Evolutionary conservation across 1,140 invertebrate genomes (phyloP).

Genomic region (Medauroidea extradentata): DNA sequence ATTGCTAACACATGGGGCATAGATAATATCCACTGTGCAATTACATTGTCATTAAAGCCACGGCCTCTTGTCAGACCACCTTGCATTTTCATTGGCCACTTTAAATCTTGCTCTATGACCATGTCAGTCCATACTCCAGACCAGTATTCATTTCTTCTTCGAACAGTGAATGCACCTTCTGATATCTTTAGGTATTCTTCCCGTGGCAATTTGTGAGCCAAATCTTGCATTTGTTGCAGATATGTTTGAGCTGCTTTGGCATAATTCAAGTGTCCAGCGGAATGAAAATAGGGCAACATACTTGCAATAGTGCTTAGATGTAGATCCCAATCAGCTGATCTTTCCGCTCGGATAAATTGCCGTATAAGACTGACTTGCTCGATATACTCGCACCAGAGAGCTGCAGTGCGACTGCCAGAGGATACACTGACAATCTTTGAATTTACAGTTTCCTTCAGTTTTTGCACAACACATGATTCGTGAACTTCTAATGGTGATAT

Average conservation of each 20-base stretch:
- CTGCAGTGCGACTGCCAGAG: too few species aligned
- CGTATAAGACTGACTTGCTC: too few species aligned
- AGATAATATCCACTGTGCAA: conserved; percentile 19
- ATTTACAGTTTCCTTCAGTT: too few species aligned
- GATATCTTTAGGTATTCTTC: conserved; percentile 17
- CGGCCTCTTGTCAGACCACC: conserved; percentile 31
- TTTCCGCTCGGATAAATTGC: too few species aligned
- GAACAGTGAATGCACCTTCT: conserved; percentile 20
- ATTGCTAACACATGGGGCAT: conserved; percentile 1
- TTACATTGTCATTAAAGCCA: conserved; percentile 21
- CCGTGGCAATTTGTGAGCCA: not conserved
- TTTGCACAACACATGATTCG: too few species aligned
- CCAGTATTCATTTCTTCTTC: conserved; percentile 28
- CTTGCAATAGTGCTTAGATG: too few species aligned
- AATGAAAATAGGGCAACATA: too few species aligned
- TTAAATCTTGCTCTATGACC: conserved; percentile 31
- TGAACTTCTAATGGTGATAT: too few species aligned
- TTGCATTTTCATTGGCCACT: conserved; percentile 27
- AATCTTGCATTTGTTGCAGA: conserved; percentile 11
- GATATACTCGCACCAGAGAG: too few species aligned
- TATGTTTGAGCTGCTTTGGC: conserved; percentile 13
- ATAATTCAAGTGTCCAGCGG: conserved; percentile 20
- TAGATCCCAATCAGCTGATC: too few species aligned
- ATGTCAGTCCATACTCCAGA: conserved; percentile 34
- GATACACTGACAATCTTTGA: too few species aligned